Evolutionary conservation across 1,140 invertebrate species (phyloP), one percentile per base, ranked within the genome.

Genomic region (Drosophila paulistorum): DNA sequence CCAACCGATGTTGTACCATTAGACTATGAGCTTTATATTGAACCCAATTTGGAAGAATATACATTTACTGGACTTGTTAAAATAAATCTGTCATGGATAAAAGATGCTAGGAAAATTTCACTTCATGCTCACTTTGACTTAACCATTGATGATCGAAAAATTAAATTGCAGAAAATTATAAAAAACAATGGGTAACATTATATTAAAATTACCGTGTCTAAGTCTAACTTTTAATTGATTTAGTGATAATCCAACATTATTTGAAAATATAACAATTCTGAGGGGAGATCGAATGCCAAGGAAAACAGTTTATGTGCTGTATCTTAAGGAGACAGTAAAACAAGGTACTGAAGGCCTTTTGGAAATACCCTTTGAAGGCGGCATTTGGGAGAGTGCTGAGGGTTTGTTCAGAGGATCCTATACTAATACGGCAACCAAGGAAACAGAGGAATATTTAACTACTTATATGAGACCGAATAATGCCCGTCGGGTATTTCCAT

Each of bases 401-500:
- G 95, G 94, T 0, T 92, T 96, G 13, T 96, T 95, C 76, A 94
- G 93, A 78, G 94, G 93, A 59, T 92, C 92, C 20, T 96, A 95
- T 73, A 84, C 86, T 0, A 93, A 94, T 60, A 79, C 90, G 1
- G 92, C 92, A 0, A 92, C 92, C 2, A 93, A 94, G 14, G 86
- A 93, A 10, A 91, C 93, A 83, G 92, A 95, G 69, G 93, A 93
- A 78, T 94, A 95, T 75, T 92, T 96, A 2, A 96, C 94, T 0
- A 96, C 97, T 1, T 95, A 97, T 84, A 93, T 98, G 66, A 94
- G 97, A 67, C 95, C 96, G 0, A 96, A 96, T 65, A 95, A 97
- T 90, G 97, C 97, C 0, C 93, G 97, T 23, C 94, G 94, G 35
- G 94, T 97, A 59, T 98, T 99, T 91, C 98, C 98, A 0, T 98